Evolutionary conservation across 2,113 vertebrate species (phyloP), one percentile per base, ranked within the genome.

Genomic region (Thryonomys swinderianus): DNA sequence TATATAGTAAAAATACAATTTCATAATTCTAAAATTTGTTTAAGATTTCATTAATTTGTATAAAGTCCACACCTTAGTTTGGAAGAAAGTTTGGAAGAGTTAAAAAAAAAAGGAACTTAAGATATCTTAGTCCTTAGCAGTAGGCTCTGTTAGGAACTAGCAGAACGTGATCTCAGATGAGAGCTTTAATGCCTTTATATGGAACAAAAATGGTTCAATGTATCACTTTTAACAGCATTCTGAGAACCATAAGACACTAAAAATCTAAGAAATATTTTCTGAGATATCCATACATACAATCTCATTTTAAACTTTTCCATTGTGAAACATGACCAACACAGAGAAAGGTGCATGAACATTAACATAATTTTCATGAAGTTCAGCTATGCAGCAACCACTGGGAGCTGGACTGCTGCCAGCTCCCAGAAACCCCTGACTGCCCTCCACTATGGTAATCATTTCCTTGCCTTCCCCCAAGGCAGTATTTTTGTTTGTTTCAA

Each of bases 401-500:
- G 55, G 34, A 73, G 90, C 79, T 78, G 74, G 69, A 93, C 40
- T 32, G 57, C 74, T 76, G 34, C 27, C 34, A 76, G 48, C 34
- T 82, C 45, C 81, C 51, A 59, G 74, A 59, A 84, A 27, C 37
- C 73, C 23, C 74, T 57, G 30, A 37, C 4, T 61, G 59, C 21
- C 23, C 21, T 17, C 59, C 59, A 61, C 67, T 37, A 42, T 27
- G 18, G 25, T 42, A 57, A 73, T 40, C 40, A 42, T 61, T 61
- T 61, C 59, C 59, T 61, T 61, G 59, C 59, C 59, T 21, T 61
- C 59, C 59, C 20, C 21, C 59, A 61, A 18, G 17, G 55, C 55
- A 61, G 61, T 74, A n/a, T 83, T 59, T 67, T 67, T 71, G 74
- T 62, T 94, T 79, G 51, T 57, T 87, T 84, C 32, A 78, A 84